Base-by-base conservation (phyloP, 2,888 invertebrate species). In the Aquatica leii region DNA sequence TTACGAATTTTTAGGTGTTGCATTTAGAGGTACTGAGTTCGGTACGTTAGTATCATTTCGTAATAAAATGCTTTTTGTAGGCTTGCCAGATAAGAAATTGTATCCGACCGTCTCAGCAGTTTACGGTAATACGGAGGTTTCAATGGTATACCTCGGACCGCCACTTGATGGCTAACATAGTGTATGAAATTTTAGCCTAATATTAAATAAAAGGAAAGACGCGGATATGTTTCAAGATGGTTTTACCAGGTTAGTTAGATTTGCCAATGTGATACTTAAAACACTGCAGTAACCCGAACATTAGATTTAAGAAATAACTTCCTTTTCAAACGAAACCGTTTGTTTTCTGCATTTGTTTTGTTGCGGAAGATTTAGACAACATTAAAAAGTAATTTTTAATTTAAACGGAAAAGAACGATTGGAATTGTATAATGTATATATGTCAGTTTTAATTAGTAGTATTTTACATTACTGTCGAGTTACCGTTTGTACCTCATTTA, bases 81-180 rank as follows among this genome's bases (percentile, higher is more conserved):
- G 95, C 73, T 87, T 98, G 80, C 97, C 98, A 59, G 93, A 93
- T 78, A 95, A 94, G 80, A 92, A 90, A 81, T 85, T 98, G 56
- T 99, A 92, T 82, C 98, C 98, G 65, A 94, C 98, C 65, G 94
- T 98, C 55, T 97, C 98, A 51, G 98, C 98, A 64, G 98, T 99
- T 9, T 99, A 98, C 84, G 98, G 98, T 65, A 98, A 99, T 81
- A 98, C 98, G 50, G 98, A 99, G 87, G 97, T 99, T 40, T 97
- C 98, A 35, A 98, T 99, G 97, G 95, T 98, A 43, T 99, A 99
- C 82, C 85, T 97, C 75, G 98, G 98, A 69, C 91, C 93, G 69
- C 98, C 98, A n/a, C 82, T 96, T 77, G 97, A 97, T 87, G 97
- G 97, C 84, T 96, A 90, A 91, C 86, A 81, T 67, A 73, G 24